Conservation (phyloP, 2,797 vertebrate genomes). For the Sternotherus odoratus region DNA sequence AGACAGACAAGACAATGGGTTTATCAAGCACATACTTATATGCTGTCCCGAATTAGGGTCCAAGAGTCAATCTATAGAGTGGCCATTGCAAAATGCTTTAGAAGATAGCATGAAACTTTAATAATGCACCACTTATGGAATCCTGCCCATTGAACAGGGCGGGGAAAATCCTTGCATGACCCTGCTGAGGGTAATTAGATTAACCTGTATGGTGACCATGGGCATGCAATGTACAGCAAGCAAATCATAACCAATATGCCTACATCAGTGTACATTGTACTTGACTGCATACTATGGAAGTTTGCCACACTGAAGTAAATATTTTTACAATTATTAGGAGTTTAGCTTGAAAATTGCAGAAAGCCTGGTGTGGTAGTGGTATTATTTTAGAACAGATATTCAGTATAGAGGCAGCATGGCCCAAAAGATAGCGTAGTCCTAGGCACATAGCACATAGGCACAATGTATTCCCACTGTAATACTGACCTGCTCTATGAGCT, state of each 20-base stretch:
- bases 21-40: neutral
- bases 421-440: fast-evolving
- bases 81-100: neutral
- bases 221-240: neutral
- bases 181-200: neutral
- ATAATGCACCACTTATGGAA: neutral
- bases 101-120: neutral
- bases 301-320: neutral
- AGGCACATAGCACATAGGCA: too few relatives aligned
- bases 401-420: neutral
- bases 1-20: neutral
- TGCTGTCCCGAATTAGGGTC: neutral
- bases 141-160: neutral
- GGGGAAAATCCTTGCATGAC: neutral
- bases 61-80: neutral
- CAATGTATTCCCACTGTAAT: too few relatives aligned
- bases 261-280: neutral
- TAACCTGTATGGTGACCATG: neutral
- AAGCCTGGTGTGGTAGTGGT: neutral
- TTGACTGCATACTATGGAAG: neutral
- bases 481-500: too few relatives aligned
- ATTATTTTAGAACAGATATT: neutral
- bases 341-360: neutral
- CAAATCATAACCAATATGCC: neutral
- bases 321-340: neutral